phyloP scores from a whole-genome alignment of 2,797 vertebrate species.

The Ara ararauna region DNA sequence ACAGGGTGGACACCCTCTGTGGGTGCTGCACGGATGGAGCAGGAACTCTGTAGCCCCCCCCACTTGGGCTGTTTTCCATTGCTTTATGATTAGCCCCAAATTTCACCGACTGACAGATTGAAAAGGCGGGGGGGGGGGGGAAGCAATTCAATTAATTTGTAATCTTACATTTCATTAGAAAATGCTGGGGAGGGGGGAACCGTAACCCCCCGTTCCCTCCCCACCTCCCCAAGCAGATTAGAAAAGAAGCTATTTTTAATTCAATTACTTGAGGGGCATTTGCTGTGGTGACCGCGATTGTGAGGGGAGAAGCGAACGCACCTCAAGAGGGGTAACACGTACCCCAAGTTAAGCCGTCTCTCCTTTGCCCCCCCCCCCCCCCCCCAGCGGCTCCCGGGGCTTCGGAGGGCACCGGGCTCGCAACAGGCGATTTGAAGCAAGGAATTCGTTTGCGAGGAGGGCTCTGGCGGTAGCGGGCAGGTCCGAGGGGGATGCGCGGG shows the following conservation, averaged over 20 bases:
- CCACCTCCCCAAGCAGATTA: slow-evolving; percentile 37
- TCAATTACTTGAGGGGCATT: slow-evolving; percentile 21
- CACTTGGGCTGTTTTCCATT: background rate
- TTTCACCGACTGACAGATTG: slow-evolving; percentile 38
- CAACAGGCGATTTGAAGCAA: background rate
- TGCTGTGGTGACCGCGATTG: background rate
- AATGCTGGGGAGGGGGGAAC: background rate
- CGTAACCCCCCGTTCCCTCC: background rate
- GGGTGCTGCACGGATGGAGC: background rate
- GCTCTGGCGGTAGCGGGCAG: background rate
- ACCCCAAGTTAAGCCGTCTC: background rate
- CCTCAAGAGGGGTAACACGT: background rate
- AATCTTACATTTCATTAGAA: background rate
- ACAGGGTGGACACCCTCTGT: background rate
- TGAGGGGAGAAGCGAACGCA: background rate
- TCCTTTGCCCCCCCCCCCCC: no score
- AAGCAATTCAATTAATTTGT: slow-evolving; percentile 62
- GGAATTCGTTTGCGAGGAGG: background rate
- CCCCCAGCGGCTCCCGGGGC: no score
- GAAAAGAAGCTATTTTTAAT: slow-evolving; percentile 46
- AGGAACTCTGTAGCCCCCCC: background rate
- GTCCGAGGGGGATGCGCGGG: background rate
- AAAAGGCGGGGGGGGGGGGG: no score
- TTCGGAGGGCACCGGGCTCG: background rate
- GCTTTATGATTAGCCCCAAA: slow-evolving; percentile 29